Percentiles rank a stretch among this genome's conserved stretches.
phyloP scores from a whole-genome alignment of 2,113 vertebrate species.

The Toxotes jaculatrix region DNA sequence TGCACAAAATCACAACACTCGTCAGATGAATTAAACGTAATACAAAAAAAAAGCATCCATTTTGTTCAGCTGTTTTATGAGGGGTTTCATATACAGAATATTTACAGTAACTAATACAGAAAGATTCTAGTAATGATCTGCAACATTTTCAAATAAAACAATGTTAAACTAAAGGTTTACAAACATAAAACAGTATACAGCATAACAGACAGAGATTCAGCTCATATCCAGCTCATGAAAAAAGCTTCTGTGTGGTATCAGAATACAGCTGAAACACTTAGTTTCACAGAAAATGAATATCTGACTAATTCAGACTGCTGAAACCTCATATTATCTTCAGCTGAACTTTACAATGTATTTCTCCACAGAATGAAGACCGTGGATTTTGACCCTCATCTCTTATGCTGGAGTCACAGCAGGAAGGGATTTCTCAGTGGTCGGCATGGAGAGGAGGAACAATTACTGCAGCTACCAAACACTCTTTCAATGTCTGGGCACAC shows the following conservation, averaged over 20 bases:
- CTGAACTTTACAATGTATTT: background rate
- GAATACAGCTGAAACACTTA: background rate
- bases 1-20: background rate
- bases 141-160: background rate
- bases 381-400: background rate
- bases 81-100: background rate
- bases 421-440: background rate
- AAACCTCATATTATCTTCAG: background rate
- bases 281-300: no score
- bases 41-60: background rate
- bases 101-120: background rate
- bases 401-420: background rate
- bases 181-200: no score
- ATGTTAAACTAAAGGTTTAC: background rate
- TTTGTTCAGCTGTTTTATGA: background rate
- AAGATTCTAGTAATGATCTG: background rate
- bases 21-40: background rate
- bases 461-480: background rate
- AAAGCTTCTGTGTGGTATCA: background rate
- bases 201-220: no score
- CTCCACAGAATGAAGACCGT: background rate
- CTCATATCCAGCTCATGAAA: background rate
- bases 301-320: background rate
- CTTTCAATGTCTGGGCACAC: background rate
- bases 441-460: background rate